Conservation (phyloP, 2,888 invertebrate species). For the Adineta ricciae region DNA sequence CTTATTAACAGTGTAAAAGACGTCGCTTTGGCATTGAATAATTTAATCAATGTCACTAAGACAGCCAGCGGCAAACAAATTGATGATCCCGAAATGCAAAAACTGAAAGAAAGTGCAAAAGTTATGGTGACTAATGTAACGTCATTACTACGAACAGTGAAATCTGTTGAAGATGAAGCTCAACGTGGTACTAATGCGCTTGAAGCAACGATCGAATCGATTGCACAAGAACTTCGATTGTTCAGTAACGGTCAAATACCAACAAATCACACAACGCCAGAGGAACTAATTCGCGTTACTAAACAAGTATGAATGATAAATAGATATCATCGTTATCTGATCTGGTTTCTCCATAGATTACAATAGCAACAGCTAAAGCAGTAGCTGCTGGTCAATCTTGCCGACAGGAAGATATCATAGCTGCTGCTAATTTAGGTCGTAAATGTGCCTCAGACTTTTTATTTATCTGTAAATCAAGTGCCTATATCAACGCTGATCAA, state of each 20-base stretch:
- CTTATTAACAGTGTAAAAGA: slow-evolving; percentile 94
- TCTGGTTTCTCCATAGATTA: slow-evolving; percentile 55
- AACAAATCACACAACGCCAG: slow-evolving; percentile 60
- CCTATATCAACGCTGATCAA: slow-evolving; percentile 66
- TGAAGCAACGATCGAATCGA: slow-evolving; percentile 93
- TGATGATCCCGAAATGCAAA: slow-evolving; percentile 64
- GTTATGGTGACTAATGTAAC: slow-evolving; percentile 94
- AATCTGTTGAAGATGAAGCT: slow-evolving; percentile 96
- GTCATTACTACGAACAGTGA: slow-evolving; percentile 90
- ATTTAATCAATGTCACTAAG: slow-evolving; percentile 91
- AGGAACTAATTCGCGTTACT: slow-evolving; percentile 82
- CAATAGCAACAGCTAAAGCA: slow-evolving; percentile 80
- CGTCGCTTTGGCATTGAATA: slow-evolving; percentile 87
- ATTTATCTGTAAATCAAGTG: slow-evolving; percentile 61
- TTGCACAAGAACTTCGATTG: slow-evolving; percentile 59
- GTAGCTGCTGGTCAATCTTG: slow-evolving; percentile 84
- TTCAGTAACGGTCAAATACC: neutral
- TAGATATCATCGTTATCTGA: neutral
- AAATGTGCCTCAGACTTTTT: slow-evolving; percentile 88
- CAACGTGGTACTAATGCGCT: slow-evolving; percentile 87
- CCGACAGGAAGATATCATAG: slow-evolving; percentile 84
- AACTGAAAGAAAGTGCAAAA: slow-evolving; percentile 90
- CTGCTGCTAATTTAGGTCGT: slow-evolving; percentile 84
- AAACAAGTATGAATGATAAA: slow-evolving; percentile 56
- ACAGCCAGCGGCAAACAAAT: slow-evolving; percentile 12